phyloP scores from a whole-genome alignment of 2,113 vertebrate genomes.

The Phainopepla nitens region DNA sequence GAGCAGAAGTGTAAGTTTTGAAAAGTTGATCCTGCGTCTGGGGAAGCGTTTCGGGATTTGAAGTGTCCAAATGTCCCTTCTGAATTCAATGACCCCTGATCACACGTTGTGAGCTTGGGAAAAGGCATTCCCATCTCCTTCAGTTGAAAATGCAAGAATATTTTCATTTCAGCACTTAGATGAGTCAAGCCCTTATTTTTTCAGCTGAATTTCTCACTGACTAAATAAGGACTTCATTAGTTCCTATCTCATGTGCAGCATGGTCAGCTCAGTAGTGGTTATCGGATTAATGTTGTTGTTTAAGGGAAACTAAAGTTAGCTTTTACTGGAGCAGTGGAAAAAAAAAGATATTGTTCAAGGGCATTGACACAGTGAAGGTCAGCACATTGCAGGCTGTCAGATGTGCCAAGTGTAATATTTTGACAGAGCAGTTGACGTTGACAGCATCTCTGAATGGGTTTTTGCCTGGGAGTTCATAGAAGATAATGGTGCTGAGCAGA shows the following conservation, averaged over 20 bases:
- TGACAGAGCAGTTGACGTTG: background rate
- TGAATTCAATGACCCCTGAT: background rate
- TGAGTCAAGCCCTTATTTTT: background rate
- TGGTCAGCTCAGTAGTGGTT: background rate
- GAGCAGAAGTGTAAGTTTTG: background rate
- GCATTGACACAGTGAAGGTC: background rate
- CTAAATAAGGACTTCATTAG: background rate
- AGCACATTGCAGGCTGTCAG: background rate
- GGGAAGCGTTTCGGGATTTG: background rate
- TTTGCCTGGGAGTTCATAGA: slow-evolving; percentile 29
- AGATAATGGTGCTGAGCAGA: slow-evolving; percentile 19
- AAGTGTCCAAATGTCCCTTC: background rate
- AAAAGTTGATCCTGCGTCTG: background rate
- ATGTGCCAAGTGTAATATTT: background rate
- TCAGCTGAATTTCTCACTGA: background rate
- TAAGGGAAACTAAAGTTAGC: background rate
- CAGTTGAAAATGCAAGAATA: background rate
- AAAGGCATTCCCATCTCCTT: background rate
- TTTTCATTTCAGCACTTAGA: background rate
- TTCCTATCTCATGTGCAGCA: background rate
- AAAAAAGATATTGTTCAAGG: background rate
- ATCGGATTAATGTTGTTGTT: background rate
- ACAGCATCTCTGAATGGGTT: background rate
- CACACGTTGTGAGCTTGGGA: background rate
- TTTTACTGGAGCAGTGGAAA: background rate